phyloP scores from a whole-genome alignment of 2,888 invertebrate species.

The Helicoverpa assulta region DNA sequence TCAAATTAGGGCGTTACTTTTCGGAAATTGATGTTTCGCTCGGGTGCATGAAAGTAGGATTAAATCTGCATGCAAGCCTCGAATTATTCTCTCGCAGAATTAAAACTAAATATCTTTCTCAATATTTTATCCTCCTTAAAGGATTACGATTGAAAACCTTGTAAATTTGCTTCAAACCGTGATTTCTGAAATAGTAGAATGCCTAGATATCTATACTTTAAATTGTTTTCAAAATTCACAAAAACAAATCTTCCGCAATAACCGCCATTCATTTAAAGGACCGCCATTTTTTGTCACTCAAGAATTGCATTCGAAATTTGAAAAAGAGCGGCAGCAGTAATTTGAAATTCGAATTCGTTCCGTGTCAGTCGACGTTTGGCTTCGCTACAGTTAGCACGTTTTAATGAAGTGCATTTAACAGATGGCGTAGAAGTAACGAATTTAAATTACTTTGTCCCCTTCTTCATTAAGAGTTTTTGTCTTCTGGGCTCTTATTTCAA shows the following conservation, averaged over 20 bases:
- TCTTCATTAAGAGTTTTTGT: slow-evolving; percentile 77
- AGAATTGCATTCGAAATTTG: slow-evolving; percentile 75
- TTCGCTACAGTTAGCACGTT: slow-evolving; percentile 76
- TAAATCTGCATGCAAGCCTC: no score
- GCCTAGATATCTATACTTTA: no score
- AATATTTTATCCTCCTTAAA: neutral
- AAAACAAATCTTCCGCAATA: slow-evolving; percentile 52
- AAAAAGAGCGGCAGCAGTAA: slow-evolving; percentile 74
- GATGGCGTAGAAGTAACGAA: slow-evolving; percentile 79
- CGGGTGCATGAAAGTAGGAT: no score
- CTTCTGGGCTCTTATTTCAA: slow-evolving; percentile 66
- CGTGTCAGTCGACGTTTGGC: slow-evolving; percentile 71
- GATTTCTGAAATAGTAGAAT: no score
- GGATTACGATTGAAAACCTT: neutral
- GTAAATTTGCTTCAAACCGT: no score
- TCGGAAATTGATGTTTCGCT: no score
- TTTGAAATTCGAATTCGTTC: slow-evolving; percentile 81
- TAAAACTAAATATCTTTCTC: no score
- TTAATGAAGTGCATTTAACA: slow-evolving; percentile 85
- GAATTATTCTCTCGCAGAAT: no score
- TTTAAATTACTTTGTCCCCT: slow-evolving; percentile 79
- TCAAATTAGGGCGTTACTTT: neutral
- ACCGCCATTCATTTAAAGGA: slow-evolving; percentile 56
- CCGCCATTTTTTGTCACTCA: slow-evolving; percentile 63
- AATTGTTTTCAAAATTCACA: slow-evolving; percentile 12